Base-by-base conservation (phyloP, 1,140 invertebrate species). In the Tetraneura akinire region DNA sequence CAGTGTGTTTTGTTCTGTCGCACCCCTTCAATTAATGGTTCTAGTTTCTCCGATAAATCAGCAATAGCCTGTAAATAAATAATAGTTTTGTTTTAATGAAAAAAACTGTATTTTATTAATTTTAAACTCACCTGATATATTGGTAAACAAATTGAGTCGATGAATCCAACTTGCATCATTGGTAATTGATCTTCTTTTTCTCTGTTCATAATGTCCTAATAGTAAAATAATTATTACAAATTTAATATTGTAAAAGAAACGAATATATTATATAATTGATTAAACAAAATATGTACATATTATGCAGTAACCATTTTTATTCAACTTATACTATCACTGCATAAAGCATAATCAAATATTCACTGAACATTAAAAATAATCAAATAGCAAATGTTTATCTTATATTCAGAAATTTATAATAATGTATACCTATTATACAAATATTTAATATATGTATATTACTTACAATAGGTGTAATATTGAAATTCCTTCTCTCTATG, bases 151-250 rank as follows among this genome's bases (percentile, higher is more conserved):
- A 98, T 97, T 32, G 93, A 93, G 87, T 98, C 96, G 82, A 98
- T 98, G 86, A 98, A 98, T 74, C 92, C 93, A 81, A 98, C 94
- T 91, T 98, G 96, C 95, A 98, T 97, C 84, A 91, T 90, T 62
- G 96, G 96, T 82, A 98, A 87, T 85, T 97, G 92, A 85, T 97
- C 94, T 86, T 96, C 93, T 87, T 97, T 97, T 84, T 97, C 95
- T 85, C 96, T 88, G 86, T 98, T 96, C 96, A 98, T 98, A 87
- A 97, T 95, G 84, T 96, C 94, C 93, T 96, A 85, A 71, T 2
- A 29, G 0, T n/a, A n/a, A n/a, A n/a, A n/a, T n/a, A 51, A 47
- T 68, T 47, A 26, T 4, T 37, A 37, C 8, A 23, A 47, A 47
- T 47, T 47, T 70, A 70, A 6, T 47, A 23, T 70, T 66, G n/a